Conservation (phyloP, 2,797 vertebrate genomes). For the Hipposideros larvatus region DNA sequence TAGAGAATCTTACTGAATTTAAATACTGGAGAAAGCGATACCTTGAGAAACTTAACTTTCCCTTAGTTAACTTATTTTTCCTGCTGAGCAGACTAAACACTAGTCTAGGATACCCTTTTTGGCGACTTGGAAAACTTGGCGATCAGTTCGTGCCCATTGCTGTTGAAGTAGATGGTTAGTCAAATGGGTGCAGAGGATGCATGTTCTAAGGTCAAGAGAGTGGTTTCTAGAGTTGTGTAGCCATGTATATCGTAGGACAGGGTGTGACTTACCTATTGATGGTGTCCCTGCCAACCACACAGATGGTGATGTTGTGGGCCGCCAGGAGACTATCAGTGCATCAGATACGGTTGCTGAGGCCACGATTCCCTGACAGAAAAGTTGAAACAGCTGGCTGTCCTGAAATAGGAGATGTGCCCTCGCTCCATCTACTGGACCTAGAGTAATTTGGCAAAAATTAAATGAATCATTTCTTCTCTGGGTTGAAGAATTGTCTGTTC, state of each 20-base stretch:
- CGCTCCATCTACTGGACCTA: accelerated
- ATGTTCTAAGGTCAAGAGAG: background rate
- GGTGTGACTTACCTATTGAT: slow-evolving; percentile 24
- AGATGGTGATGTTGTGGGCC: background rate
- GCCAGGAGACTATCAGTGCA: slow-evolving; percentile 29
- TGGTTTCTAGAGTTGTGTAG: background rate
- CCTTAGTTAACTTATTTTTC: background rate
- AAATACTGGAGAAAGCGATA: background rate
- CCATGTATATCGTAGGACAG: background rate
- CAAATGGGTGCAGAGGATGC: background rate
- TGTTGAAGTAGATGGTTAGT: background rate
- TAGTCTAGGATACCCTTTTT: background rate
- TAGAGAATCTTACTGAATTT: slow-evolving; percentile 46
- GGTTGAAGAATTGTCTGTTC: background rate
- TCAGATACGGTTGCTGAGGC: slow-evolving; percentile 44
- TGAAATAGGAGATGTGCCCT: background rate
- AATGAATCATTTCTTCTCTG: slow-evolving; percentile 36
- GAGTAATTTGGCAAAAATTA: background rate
- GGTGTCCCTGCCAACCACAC: slow-evolving; percentile 36
- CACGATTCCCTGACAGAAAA: background rate
- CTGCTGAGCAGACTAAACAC: background rate
- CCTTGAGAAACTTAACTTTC: slow-evolving; percentile 31
- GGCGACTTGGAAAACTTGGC: background rate
- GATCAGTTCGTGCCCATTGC: accelerated
- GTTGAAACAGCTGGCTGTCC: slow-evolving; percentile 66